Evolutionary conservation across 2,888 invertebrate species (phyloP).

Genomic region (Hedya salicella): DNA sequence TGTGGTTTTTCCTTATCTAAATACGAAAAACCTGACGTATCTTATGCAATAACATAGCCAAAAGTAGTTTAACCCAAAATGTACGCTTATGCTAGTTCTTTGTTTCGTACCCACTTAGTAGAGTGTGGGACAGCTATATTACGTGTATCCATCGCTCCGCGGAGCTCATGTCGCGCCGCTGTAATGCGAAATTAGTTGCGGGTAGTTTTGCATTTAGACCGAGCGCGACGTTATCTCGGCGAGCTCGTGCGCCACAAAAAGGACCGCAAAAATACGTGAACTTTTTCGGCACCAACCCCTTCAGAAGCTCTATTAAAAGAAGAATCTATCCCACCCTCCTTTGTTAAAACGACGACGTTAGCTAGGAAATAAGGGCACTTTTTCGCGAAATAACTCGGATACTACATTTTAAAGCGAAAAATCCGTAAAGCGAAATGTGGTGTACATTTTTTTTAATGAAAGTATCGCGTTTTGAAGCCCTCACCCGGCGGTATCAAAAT

Average conservation of each 20-base stretch:
- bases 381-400: constrained; percentile 46
- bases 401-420: constrained; percentile 34
- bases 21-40: too few relatives aligned
- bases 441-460: constrained; percentile 46
- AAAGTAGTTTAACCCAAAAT: neutral
- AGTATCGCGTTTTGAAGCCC: constrained; percentile 47
- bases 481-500: constrained; percentile 63
- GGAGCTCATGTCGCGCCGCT: constrained; percentile 37
- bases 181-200: constrained; percentile 53
- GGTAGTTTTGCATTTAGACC: constrained; percentile 69
- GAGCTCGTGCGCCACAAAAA: constrained; percentile 55
- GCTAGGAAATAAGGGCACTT: constrained; percentile 53
- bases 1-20: too few relatives aligned
- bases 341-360: constrained; percentile 54
- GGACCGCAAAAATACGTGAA: constrained; percentile 59
- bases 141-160: constrained; percentile 24
- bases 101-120: constrained; percentile 14
- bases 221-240: constrained; percentile 61
- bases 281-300: constrained; percentile 62
- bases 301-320: constrained; percentile 64
- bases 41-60: neutral
- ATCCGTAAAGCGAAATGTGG: constrained; percentile 42
- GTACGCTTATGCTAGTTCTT: neutral
- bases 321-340: constrained; percentile 59
- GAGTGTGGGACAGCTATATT: constrained; percentile 32